Percentiles rank a stretch among this genome's conserved stretches.
phyloP scores from a whole-genome alignment of 1,140 invertebrate species.

The Elysia chlorotica region DNA sequence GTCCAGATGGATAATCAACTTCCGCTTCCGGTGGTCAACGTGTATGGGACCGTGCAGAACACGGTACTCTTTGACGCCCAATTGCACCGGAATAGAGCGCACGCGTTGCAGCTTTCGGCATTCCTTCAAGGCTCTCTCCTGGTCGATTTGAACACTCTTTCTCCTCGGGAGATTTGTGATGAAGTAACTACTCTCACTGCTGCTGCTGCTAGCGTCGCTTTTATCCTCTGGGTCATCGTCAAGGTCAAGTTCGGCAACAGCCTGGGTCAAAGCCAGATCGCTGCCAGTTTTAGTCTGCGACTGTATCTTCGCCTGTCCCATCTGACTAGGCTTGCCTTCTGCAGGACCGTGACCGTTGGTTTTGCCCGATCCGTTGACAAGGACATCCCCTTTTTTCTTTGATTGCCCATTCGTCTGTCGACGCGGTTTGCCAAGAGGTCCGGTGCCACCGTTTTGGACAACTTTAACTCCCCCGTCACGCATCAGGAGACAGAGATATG shows the following conservation, averaged over 20 bases:
- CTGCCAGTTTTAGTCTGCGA: too few relatives aligned
- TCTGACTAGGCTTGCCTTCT: too few relatives aligned
- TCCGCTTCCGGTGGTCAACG: conserved; percentile 33
- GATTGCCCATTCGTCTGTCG: too few relatives aligned
- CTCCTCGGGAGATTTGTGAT: neutral
- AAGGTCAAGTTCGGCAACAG: neutral
- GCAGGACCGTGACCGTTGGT: too few relatives aligned
- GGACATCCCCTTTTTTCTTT: too few relatives aligned
- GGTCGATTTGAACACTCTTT: neutral
- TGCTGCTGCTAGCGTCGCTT: neutral
- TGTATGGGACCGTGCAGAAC: neutral
- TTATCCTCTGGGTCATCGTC: neutral
- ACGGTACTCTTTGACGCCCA: neutral
- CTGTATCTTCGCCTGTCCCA: too few relatives aligned
- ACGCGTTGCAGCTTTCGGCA: neutral
- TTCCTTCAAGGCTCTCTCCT: neutral
- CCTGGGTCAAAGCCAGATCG: neutral
- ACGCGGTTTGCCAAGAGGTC: too few relatives aligned
- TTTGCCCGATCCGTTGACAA: neutral
- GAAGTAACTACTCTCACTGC: neutral
- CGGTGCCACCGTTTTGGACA: too few relatives aligned
- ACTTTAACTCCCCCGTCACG: too few relatives aligned
- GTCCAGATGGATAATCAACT: conserved; percentile 59
- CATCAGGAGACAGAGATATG: too few relatives aligned
- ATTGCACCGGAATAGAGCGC: neutral